Conservation (phyloP, 2,113 vertebrate genomes). For the Dipodomys ordii region DNA sequence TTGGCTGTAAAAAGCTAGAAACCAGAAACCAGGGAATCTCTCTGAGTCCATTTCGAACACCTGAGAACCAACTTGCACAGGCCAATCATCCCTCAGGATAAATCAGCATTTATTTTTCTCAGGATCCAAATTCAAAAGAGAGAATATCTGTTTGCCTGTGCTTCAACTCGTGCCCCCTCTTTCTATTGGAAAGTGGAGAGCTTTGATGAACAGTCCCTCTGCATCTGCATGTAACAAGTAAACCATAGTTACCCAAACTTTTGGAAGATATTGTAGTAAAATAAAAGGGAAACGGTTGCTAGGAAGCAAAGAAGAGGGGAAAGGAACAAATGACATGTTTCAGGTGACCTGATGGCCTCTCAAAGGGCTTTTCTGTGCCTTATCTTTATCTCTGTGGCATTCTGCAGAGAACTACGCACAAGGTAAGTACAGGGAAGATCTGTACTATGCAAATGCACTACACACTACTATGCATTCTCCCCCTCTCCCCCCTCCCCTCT, state of each 20-base stretch:
- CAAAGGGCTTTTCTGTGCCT: background rate
- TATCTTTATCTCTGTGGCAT: background rate
- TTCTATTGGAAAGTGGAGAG: background rate
- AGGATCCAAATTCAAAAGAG: constrained; percentile 8
- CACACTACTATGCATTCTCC: background rate
- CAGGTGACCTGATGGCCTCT: background rate
- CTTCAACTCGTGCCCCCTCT: background rate
- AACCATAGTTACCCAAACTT: background rate
- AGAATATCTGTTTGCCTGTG: background rate
- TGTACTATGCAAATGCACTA: too few species aligned
- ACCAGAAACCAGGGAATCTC: background rate
- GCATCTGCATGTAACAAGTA: background rate
- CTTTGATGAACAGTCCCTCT: background rate
- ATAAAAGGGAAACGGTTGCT: background rate
- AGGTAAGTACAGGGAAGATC: background rate
- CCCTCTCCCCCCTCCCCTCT: rapidly evolving
- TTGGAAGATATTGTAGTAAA: background rate
- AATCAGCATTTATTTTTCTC: background rate
- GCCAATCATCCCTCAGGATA: background rate
- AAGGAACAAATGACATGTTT: background rate
- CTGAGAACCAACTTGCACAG: background rate
- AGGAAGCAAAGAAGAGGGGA: background rate
- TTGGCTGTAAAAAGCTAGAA: constrained; percentile 19
- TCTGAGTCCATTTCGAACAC: background rate
- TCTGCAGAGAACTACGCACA: background rate